Percentiles rank a stretch among this genome's conserved stretches.
phyloP scores from a whole-genome alignment of 2,113 vertebrate genomes.

The Chionomys nivalis region DNA sequence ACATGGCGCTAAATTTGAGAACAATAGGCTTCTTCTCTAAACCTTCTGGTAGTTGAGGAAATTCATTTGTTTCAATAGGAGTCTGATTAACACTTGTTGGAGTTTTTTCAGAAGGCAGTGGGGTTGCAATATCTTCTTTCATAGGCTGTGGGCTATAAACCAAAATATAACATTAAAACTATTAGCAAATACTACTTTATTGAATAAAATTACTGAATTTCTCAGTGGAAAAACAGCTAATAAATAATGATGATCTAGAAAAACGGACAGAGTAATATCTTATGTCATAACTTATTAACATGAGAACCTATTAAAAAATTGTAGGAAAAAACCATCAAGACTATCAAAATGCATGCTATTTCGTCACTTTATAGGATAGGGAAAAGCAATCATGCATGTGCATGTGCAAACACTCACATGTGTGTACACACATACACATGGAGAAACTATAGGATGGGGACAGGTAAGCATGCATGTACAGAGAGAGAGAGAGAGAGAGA shows the following conservation, averaged over 20 bases:
- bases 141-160: slow-evolving; percentile 89
- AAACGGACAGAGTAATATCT: background rate
- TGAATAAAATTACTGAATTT: fast-evolving
- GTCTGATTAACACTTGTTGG: slow-evolving; percentile 96
- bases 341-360: background rate
- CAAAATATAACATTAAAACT: background rate
- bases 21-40: slow-evolving; percentile 98
- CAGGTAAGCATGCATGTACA: no score
- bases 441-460: background rate
- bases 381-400: background rate
- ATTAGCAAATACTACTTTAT: background rate
- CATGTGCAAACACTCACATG: background rate
- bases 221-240: background rate
- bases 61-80: slow-evolving; percentile 96
- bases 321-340: background rate
- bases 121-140: slow-evolving; percentile 94
- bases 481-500: background rate
- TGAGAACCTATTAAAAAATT: background rate
- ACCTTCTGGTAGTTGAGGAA: slow-evolving; percentile 98
- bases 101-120: slow-evolving; percentile 93
- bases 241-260: background rate
- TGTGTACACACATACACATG: background rate
- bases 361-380: background rate
- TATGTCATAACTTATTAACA: background rate
- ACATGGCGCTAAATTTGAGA: slow-evolving; percentile 98